Conservation (phyloP, 1,140 invertebrate species). For the Gonioctena quinquepunctata region DNA sequence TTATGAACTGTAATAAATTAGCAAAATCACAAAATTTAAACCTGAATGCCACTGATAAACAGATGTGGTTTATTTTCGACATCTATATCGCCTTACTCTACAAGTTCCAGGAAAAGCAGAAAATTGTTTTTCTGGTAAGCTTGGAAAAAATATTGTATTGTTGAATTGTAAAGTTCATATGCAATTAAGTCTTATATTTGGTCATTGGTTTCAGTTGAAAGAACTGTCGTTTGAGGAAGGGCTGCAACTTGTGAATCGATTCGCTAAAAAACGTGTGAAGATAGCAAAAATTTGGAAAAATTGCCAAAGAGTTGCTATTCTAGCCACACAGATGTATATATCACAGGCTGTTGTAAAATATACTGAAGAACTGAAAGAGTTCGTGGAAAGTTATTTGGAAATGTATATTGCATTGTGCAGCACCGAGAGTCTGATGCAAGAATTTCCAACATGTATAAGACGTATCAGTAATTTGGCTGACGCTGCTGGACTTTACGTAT, state of each 20-base stretch:
- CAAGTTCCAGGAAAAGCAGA: slow-evolving; percentile 42
- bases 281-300: slow-evolving; percentile 52
- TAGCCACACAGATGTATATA: slow-evolving; percentile 47
- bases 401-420: slow-evolving; percentile 31
- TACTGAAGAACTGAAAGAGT: slow-evolving; percentile 38
- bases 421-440: slow-evolving; percentile 29
- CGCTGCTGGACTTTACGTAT: slow-evolving; percentile 47
- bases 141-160: background rate
- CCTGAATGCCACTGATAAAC: slow-evolving; percentile 49
- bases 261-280: slow-evolving; percentile 49
- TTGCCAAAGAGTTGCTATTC: slow-evolving; percentile 42
- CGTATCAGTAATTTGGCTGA: slow-evolving; percentile 47
- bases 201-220: slow-evolving; percentile 52
- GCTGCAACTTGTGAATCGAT: slow-evolving; percentile 48
- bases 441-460: slow-evolving; percentile 39
- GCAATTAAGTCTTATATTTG: too few relatives aligned
- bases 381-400: slow-evolving; percentile 40
- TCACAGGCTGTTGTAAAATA: slow-evolving; percentile 47
- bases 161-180: too few relatives aligned
- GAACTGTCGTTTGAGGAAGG: slow-evolving; percentile 43
- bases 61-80: slow-evolving; percentile 53
- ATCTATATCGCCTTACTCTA: slow-evolving; percentile 51
- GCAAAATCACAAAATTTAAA: slow-evolving; percentile 44
- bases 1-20: slow-evolving; percentile 48
- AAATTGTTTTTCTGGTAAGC: slow-evolving; percentile 46